Conservation (phyloP, 2,113 vertebrate species). For the Stigmatopora argus region DNA sequence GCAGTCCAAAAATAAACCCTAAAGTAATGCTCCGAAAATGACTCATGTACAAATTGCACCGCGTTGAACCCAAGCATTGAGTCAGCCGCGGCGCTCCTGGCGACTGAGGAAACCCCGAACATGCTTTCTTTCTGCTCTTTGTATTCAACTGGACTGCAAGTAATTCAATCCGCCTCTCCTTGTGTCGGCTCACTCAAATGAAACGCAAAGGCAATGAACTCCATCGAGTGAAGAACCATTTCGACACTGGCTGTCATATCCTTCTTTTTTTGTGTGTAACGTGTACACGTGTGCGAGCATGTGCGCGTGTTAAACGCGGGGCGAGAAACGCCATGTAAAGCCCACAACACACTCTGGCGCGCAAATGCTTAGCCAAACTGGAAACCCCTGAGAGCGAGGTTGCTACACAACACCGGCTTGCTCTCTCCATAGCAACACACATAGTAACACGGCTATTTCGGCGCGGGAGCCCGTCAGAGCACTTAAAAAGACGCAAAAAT, state of each 20-base stretch:
- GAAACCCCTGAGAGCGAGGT: conserved; percentile 21
- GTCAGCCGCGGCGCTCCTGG: conserved; percentile 19
- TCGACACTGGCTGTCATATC: conserved; percentile 39
- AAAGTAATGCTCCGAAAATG: neutral
- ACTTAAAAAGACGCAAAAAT: conserved; percentile 43
- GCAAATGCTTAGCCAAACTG: conserved; percentile 45
- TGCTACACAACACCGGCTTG: conserved; percentile 38
- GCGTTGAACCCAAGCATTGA: conserved; percentile 19
- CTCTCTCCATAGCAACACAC: conserved; percentile 68
- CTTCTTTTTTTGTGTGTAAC: conserved; percentile 31
- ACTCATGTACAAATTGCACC: conserved; percentile 28
- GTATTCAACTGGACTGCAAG: conserved; percentile 58
- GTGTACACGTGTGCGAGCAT: neutral
- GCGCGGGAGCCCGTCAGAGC: conserved; percentile 42
- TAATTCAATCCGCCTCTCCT: conserved; percentile 58
- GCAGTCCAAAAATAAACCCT: neutral
- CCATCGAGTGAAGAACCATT: conserved; percentile 40
- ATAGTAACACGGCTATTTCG: conserved; percentile 63
- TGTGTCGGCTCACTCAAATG: conserved; percentile 51
- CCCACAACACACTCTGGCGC: conserved; percentile 18
- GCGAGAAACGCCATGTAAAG: conserved; percentile 24
- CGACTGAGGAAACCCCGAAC: conserved; percentile 47
- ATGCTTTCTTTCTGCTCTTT: conserved; percentile 53
- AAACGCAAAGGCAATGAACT: conserved; percentile 46
- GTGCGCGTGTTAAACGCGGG: neutral